Evolutionary conservation across 2,113 vertebrate genomes (phyloP), one percentile per base, ranked within the genome.

Genomic region (Gila orcuttii): DNA sequence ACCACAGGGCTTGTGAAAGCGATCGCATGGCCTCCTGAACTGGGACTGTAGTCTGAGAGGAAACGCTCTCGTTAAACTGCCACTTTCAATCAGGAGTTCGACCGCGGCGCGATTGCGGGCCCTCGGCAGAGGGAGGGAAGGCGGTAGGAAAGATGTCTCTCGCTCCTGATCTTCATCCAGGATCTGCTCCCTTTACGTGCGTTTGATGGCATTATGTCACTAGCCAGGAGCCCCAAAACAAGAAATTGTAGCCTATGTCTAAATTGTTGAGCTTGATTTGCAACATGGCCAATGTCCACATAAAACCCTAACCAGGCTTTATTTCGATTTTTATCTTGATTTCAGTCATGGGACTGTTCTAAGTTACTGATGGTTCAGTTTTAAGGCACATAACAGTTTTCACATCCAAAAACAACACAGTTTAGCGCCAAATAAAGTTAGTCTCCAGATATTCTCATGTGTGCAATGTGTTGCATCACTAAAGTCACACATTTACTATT

Each of bases 11-110:
- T 89, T 21, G 80, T 89, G 82, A 86, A 90, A 88, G 83, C 23
- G 42, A 79, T 87, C 52, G 62, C 74, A 87, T 89, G 82, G 80
- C 89, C 87, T 90, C 83, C n/a, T 39, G 79, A 82, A 69, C 79
- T 76, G 55, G 60, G 85, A 33, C 82, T 85, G 28, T 10, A 23
- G 84, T 80, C 88, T 90, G 84, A 52, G 52, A 82, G 87, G 69
- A 91, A 86, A 75, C 59, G 55, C 75, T 77, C 88, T 86, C 57
- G 85, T 91, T 89, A 90, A 88, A 87, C 88, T 90, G 90, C 88
- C 90, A 88, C 84, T 85, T 88, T 62, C 82, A 87, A 89, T 91
- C 87, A 88, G 77, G 25, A 17, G 31, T 84, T 86, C 2, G 52
- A 77, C 85, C 62, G 6, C 75, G 45, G 59, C 78, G 84, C 55